These are phyloP conservation scores for Glyphotaelius pellucidus DNA, from an alignment of 2,888 invertebrate genomes.

Conservation along the genomic window DNA sequence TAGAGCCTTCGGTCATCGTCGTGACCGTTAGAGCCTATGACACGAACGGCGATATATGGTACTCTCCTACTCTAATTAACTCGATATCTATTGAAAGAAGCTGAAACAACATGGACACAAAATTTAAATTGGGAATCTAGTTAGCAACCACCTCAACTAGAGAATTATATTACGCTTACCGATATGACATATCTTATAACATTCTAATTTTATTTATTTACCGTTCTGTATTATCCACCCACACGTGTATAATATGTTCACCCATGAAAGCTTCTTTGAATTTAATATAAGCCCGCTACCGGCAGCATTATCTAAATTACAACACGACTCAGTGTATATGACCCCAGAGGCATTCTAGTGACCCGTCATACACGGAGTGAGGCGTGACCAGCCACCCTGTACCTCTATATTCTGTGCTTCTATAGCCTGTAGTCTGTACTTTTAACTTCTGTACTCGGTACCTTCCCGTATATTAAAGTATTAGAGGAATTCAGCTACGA, in stretches of 20 bases:
- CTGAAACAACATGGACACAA: no score
- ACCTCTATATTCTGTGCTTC: neutral
- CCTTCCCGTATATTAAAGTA: neutral
- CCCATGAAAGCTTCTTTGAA: constrained; percentile 12
- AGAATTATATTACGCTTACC: neutral
- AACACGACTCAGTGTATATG: constrained; percentile 38
- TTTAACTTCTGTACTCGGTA: neutral
- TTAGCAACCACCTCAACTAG: neutral
- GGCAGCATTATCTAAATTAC: constrained; percentile 43
- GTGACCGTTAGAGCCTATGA: no score
- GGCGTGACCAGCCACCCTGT: constrained; percentile 45
- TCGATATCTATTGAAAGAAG: no score
- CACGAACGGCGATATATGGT: no score
- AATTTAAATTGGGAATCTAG: neutral
- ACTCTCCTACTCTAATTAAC: no score
- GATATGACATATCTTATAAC: neutral
- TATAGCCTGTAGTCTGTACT: neutral
- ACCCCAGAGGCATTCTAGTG: constrained; percentile 44
- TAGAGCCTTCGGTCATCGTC: no score
- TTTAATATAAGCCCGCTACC: constrained; percentile 15
- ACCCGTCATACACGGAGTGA: constrained; percentile 47
- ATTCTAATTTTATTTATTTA: neutral
- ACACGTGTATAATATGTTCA: neutral
- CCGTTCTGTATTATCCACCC: neutral
- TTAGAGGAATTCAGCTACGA: neutral